Conservation (phyloP, 2,113 vertebrate species). For the Neoarius graeffei region DNA sequence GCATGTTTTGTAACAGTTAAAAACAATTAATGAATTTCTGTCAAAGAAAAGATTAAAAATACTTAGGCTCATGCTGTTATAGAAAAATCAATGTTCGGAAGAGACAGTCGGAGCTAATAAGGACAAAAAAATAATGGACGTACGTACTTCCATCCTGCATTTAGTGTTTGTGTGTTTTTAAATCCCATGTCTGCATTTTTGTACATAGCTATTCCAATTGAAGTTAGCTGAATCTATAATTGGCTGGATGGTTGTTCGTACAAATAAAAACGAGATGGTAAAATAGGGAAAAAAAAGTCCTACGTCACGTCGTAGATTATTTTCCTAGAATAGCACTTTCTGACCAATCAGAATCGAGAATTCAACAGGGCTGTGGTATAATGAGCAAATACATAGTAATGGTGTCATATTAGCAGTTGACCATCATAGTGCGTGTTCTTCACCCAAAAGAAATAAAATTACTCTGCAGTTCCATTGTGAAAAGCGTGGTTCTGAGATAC, state of each 20-base stretch:
- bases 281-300: neutral
- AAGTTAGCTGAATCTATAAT: neutral
- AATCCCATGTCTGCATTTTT: neutral
- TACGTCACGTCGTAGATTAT: neutral
- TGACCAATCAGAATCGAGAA: neutral
- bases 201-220: neutral
- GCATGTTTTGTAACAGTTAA: too few relatives aligned
- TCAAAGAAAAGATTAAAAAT: too few relatives aligned
- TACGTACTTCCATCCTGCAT: neutral
- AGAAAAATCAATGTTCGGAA: too few relatives aligned
- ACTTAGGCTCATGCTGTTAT: too few relatives aligned
- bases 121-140: too few relatives aligned
- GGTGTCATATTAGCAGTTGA: neutral
- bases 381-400: neutral
- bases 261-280: neutral
- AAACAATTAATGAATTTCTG: too few relatives aligned
- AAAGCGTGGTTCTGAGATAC: neutral
- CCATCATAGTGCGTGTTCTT: neutral
- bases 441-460: neutral
- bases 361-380: neutral
- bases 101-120: too few relatives aligned
- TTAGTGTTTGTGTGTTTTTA: neutral
- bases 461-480: neutral
- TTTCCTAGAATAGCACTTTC: neutral
- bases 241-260: neutral